These are phyloP conservation scores for Lasioglossum oenotherae DNA, from an alignment of 2,888 invertebrate genomes.

Conservation along the genomic window DNA sequence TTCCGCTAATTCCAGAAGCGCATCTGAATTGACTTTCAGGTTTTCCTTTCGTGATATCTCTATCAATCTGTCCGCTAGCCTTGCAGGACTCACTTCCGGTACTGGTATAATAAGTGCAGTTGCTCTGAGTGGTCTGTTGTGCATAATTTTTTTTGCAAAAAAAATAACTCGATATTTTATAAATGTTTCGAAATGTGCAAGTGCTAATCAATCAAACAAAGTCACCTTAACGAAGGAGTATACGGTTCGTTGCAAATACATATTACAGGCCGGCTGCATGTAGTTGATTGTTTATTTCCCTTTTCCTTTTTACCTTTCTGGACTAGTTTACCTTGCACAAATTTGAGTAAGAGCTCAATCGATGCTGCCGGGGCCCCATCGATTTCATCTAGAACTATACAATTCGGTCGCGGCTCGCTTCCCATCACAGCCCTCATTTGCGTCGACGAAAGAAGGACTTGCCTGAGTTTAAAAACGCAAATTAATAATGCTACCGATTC, in stretches of 20 bases:
- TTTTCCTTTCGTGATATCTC: slow-evolving; percentile 89
- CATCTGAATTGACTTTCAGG: slow-evolving; percentile 89
- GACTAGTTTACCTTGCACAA: slow-evolving; percentile 87
- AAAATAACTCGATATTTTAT: too few relatives aligned
- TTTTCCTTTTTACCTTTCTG: slow-evolving; percentile 82
- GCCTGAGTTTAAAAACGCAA: slow-evolving; percentile 78
- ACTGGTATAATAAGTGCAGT: slow-evolving; percentile 78
- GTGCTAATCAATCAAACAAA: not conserved
- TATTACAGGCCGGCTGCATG: slow-evolving; percentile 94
- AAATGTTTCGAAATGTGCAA: not conserved
- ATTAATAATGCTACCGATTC: not conserved
- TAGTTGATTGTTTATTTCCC: slow-evolving; percentile 85
- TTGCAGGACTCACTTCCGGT: slow-evolving; percentile 78
- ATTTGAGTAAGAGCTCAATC: slow-evolving; percentile 93
- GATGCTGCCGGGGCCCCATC: slow-evolving; percentile 97
- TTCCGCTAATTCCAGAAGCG: slow-evolving; percentile 91
- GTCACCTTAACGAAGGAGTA: slow-evolving; percentile 91
- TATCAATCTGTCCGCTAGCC: slow-evolving; percentile 87
- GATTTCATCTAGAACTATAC: slow-evolving; percentile 97
- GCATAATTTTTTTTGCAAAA: slow-evolving; percentile 1
- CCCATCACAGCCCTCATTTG: slow-evolving; percentile 96
- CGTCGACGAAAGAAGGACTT: slow-evolving; percentile 93
- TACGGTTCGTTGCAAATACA: slow-evolving; percentile 99
- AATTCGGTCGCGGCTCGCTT: slow-evolving; percentile 92
- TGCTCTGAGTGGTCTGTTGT: slow-evolving; percentile 75